Percentiles rank a stretch among this genome's conserved stretches.
Evolutionary conservation across 2,888 invertebrate species (phyloP).

Genomic region (Piscicola geometra): DNA sequence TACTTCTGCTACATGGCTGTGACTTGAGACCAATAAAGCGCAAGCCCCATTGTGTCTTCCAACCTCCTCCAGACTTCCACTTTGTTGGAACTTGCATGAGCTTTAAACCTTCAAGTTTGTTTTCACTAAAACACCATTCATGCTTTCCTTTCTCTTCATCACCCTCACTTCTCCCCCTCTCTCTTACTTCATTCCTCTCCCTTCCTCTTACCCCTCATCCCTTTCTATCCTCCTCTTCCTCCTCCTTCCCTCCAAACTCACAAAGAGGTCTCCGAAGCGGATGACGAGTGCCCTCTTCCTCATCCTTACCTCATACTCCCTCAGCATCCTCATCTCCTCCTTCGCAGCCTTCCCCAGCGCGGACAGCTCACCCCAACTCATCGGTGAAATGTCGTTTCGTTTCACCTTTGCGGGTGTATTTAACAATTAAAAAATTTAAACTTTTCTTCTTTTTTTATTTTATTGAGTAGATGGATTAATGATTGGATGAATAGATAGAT

Average conservation of each 20-base stretch:
- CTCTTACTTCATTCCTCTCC: too few species aligned
- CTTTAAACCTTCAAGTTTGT: too few species aligned
- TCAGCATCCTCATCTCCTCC: constrained; percentile 26
- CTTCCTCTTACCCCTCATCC: not conserved
- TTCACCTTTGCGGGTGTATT: constrained; percentile 13
- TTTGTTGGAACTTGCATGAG: too few species aligned
- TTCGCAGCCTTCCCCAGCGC: constrained; percentile 27
- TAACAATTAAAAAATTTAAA: too few species aligned
- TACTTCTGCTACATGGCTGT: too few species aligned
- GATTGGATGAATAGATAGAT: not conserved
- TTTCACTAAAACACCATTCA: too few species aligned
- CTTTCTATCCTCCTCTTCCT: too few species aligned
- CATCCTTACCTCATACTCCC: constrained; percentile 10
- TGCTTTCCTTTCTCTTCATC: not conserved
- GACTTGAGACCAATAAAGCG: too few species aligned
- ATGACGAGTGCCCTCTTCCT: constrained; percentile 29
- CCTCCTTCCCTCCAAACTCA: too few species aligned
- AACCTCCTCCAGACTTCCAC: too few species aligned
- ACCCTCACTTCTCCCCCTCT: not conserved
- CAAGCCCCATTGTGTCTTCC: too few species aligned
- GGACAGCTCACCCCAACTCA: constrained; percentile 29
- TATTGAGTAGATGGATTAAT: not conserved
- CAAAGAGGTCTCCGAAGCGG: constrained; percentile 31
- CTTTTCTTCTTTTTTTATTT: not conserved
- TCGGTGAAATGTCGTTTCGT: constrained; percentile 13